Base-by-base conservation (phyloP, 2,888 invertebrate genomes). In the Oscheius onirici region DNA sequence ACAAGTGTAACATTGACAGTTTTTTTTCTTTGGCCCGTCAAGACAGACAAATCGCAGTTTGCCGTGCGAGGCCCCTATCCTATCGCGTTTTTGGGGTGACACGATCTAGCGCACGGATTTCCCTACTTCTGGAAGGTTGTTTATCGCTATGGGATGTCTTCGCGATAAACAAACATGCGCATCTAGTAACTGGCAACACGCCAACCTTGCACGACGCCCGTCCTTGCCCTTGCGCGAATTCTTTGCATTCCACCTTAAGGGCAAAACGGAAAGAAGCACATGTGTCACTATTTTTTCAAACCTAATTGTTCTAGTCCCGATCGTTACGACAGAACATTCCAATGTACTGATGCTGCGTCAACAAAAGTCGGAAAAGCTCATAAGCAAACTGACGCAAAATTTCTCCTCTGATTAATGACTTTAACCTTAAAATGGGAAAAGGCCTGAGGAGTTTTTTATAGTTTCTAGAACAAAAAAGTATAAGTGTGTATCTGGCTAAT, bases 101-200 rank as follows among this genome's bases (percentile, higher is more conserved):
- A 28, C 49, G n/a, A 17, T 46, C 63, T 40, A 58, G 28, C 34
- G 24, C 44, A 22, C 43, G 41, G 43, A 41, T 60, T 41, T 46
- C n/a, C 46, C 63, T 46, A 28, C 49, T 46, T 28, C 66, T 54
- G 66, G 54, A 66, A 54, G 20, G 51, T 52, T 66, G 66, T 66
- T 66, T 66, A 66, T 66, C 66, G 52, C 52, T 52, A 52, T 51
- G 52, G 63, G 63, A 49, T 49, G 49, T 52, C 28, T n/a, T 52
- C 22, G 41, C 54, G 52, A 66, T 52, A 54, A 63, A 66, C 66
- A 66, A 66, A 66, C 66, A 66, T 54, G 66, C 66, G 52, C 54
- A 66, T 66, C 66, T 66, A 66, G 28, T 40, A 34, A 34, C 66
- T 66, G 66, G 66, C 52, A 66, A 52, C 34, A 28, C 52, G 66